Conservation (phyloP, 1,140 invertebrate species). For the Neocloeon triangulifer region DNA sequence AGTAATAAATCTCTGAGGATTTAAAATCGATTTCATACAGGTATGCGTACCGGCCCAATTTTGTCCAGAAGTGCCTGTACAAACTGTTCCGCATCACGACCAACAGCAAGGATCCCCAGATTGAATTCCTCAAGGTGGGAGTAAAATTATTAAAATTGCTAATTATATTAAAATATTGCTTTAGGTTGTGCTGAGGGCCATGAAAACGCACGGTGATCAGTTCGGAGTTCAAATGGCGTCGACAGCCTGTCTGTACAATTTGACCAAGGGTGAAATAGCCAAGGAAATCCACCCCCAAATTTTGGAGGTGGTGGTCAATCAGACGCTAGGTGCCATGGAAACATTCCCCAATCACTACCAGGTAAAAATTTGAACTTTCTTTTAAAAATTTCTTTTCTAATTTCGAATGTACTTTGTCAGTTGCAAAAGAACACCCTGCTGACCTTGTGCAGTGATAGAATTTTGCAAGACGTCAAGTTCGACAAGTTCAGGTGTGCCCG, state of each 20-base stretch:
- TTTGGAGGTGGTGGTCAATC: slow-evolving; percentile 38
- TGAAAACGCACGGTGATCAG: slow-evolving; percentile 39
- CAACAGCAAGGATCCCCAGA: slow-evolving; percentile 28
- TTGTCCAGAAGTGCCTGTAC: slow-evolving; percentile 48
- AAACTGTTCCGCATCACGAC: slow-evolving; percentile 43
- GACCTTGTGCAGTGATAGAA: slow-evolving; percentile 55
- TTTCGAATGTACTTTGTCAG: slow-evolving; percentile 15
- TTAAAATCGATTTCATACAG: no score
- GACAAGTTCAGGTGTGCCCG: slow-evolving; percentile 48
- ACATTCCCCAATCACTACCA: slow-evolving; percentile 40
- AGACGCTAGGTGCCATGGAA: slow-evolving; percentile 48
- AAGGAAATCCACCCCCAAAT: slow-evolving; percentile 39
- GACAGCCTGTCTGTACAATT: slow-evolving; percentile 60
- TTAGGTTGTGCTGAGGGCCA: slow-evolving; percentile 40
- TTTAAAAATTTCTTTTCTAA: neutral
- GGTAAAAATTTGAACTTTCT: slow-evolving; percentile 11
- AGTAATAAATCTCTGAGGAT: no score
- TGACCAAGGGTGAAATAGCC: slow-evolving; percentile 43
- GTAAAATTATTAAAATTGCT: neutral
- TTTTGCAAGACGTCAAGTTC: slow-evolving; percentile 52
- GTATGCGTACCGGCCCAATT: slow-evolving; percentile 33
- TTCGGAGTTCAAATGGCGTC: slow-evolving; percentile 56
- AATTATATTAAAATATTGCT: slow-evolving; percentile 6
- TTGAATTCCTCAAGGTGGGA: slow-evolving; percentile 33
- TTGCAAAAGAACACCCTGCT: slow-evolving; percentile 57